Evolutionary conservation across 2,797 vertebrate species (phyloP).

Genomic region (Periparus ater): DNA sequence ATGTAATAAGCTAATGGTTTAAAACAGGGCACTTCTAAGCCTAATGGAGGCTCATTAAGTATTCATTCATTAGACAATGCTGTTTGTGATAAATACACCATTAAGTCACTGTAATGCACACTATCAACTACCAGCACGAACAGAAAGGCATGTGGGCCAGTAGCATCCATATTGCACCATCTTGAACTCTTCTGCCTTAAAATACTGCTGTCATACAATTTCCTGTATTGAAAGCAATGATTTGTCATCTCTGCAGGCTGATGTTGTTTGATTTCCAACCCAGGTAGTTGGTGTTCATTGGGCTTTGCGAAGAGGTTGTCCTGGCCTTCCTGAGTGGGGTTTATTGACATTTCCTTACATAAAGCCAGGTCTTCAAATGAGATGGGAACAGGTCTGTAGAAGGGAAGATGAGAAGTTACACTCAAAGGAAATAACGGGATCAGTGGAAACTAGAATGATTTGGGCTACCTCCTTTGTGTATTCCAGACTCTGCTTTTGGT

Average conservation of each 20-base stretch:
- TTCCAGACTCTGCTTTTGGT: neutral
- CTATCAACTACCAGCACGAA: neutral
- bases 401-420: neutral
- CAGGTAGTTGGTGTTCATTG: neutral
- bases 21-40: slow-evolving; percentile 1
- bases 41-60: slow-evolving; percentile 27
- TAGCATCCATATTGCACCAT: neutral
- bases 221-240: neutral
- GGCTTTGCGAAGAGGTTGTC: neutral
- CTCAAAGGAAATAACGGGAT: neutral
- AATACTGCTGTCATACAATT: neutral
- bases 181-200: neutral
- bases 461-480: neutral
- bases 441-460: neutral
- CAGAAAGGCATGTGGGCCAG: neutral
- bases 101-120: neutral
- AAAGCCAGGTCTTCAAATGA: neutral
- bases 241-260: neutral
- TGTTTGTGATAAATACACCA: slow-evolving; percentile 15
- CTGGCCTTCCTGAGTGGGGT: neutral
- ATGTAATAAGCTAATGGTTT: slow-evolving; percentile 48
- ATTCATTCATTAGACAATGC: slow-evolving; percentile 8
- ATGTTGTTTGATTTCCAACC: neutral
- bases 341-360: neutral
- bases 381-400: neutral